These are phyloP conservation scores for Carollia perspicillata DNA, from an alignment of 2,113 vertebrate species.

Conservation along the genomic window DNA sequence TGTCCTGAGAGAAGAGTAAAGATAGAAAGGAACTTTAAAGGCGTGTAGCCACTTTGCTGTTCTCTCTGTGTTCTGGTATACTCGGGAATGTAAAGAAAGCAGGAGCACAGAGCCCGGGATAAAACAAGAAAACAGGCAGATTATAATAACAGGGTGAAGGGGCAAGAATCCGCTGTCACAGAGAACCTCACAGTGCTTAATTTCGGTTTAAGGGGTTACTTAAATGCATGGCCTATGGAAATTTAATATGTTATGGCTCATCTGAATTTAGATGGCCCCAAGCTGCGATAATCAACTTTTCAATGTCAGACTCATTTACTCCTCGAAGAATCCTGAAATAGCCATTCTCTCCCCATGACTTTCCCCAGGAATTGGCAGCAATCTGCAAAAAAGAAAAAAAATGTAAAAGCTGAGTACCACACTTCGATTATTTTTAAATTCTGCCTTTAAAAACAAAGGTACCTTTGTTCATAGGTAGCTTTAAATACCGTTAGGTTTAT, in stretches of 20 bases:
- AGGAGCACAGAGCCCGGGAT: not conserved
- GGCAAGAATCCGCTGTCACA: not conserved
- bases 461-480: not conserved
- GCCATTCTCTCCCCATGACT: constrained; percentile 85
- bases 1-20: not conserved
- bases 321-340: constrained; percentile 86
- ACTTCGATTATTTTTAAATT: constrained; percentile 1
- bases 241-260: constrained; percentile 49
- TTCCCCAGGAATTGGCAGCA: constrained; percentile 86
- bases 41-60: not conserved
- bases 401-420: not conserved
- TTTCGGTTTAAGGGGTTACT: not conserved
- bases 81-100: not conserved
- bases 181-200: not conserved
- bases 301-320: constrained; percentile 86
- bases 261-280: constrained; percentile 73
- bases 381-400: constrained; percentile 74
- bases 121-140: not conserved
- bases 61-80: not conserved
- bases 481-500: not conserved
- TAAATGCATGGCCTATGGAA: not conserved
- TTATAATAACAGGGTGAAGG: not conserved
- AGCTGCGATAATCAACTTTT: constrained; percentile 83
- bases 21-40: not conserved
- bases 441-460: not conserved